phyloP scores from a whole-genome alignment of 2,888 invertebrate species.

The Ormia ochracea region DNA sequence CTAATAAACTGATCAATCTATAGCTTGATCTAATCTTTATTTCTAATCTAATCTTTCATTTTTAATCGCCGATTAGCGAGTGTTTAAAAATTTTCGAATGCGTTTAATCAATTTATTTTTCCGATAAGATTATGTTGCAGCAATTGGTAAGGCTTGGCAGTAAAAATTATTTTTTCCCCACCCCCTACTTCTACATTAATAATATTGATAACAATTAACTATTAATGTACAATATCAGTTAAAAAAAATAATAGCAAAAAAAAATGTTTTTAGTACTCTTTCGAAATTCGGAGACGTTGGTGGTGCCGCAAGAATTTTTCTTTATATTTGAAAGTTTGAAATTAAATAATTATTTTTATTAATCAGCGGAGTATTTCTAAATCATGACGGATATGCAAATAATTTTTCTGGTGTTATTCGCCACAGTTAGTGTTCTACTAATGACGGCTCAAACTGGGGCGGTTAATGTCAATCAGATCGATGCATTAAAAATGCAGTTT shows the following conservation, averaged over 20 bases:
- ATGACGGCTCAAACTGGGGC: slow-evolving; percentile 57
- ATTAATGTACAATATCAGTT: neutral
- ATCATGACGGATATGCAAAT: slow-evolving; percentile 60
- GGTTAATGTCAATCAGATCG: slow-evolving; percentile 65
- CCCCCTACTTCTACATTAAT: neutral
- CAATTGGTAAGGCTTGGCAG: too few relatives aligned
- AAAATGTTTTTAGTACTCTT: slow-evolving; percentile 8
- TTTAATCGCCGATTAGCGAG: neutral
- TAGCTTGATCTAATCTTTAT: too few relatives aligned
- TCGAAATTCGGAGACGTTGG: neutral
- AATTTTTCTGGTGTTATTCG: slow-evolving; percentile 63
- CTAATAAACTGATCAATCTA: too few relatives aligned
- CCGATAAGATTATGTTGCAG: neutral
- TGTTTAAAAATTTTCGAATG: neutral
- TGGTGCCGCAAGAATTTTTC: neutral
- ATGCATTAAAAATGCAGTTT: slow-evolving; percentile 69
- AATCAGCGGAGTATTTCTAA: neutral
- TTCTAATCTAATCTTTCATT: too few relatives aligned
- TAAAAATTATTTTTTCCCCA: neutral
- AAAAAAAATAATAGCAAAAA: neutral
- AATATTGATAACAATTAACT: slow-evolving; percentile 28
- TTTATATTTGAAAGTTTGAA: neutral
- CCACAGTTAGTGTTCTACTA: slow-evolving; percentile 63
- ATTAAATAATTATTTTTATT: neutral
- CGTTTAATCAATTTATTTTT: neutral